Percentiles rank a stretch among this genome's conserved stretches.
These are phyloP conservation scores for Ceratina japonica DNA, from an alignment of 1,140 invertebrate genomes.

Conservation along the genomic window DNA sequence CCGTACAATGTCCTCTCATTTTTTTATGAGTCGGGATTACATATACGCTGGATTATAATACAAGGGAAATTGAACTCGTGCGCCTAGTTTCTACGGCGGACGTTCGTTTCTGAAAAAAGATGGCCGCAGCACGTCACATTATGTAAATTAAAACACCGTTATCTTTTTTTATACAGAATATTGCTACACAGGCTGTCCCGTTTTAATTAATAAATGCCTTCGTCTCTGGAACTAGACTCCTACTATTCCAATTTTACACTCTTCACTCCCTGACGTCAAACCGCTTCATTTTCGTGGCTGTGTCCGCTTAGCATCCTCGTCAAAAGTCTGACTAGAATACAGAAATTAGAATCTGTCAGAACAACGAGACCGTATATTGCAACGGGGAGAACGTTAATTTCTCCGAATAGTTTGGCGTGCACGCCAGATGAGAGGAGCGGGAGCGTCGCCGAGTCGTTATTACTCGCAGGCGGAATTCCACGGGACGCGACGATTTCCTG, in stretches of 20 bases:
- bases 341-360: neutral
- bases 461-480: conserved; percentile 10
- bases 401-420: conserved; percentile 16
- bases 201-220: too few relatives aligned
- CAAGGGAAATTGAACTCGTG: neutral
- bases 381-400: neutral
- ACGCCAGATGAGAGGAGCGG: neutral
- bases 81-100: neutral
- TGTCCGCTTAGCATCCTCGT: neutral
- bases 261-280: neutral
- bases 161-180: too few relatives aligned
- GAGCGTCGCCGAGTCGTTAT: neutral
- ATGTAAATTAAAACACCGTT: too few relatives aligned
- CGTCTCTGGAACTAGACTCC: too few relatives aligned
- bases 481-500: conserved; percentile 46
- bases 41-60: neutral
- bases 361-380: neutral
- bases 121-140: too few relatives aligned
- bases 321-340: too few relatives aligned
- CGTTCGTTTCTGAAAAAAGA: too few relatives aligned
- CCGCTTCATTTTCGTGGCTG: neutral
- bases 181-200: too few relatives aligned
- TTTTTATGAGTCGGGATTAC: conserved; percentile 1
- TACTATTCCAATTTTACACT: neutral
- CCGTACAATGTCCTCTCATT: conserved; percentile 33